These are phyloP conservation scores for Belgica antarctica DNA, from an alignment of 2,888 invertebrate species.

Conservation along the genomic window DNA sequence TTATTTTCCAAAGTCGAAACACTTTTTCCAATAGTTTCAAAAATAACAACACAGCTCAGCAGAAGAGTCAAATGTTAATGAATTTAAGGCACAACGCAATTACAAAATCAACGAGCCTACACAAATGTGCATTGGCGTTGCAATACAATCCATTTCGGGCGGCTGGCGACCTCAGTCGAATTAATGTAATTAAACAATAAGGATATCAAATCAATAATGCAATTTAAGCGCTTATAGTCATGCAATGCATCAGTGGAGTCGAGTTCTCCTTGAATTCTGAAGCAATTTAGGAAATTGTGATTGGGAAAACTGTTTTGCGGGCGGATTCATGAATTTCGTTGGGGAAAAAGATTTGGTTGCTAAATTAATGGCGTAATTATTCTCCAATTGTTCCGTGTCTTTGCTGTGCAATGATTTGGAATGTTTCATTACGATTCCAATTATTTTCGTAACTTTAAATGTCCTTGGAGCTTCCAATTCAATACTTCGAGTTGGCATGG, in stretches of 20 bases:
- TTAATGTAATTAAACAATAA: constrained; percentile 15
- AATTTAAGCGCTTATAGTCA: not conserved
- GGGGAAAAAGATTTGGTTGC: too few species aligned
- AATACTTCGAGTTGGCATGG: too few species aligned
- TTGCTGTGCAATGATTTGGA: too few species aligned
- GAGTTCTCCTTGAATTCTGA: not conserved
- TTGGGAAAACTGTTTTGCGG: too few species aligned
- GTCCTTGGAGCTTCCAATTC: too few species aligned
- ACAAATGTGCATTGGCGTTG: constrained; percentile 9
- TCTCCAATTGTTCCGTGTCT: too few species aligned
- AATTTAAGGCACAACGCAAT: not conserved
- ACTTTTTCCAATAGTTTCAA: constrained; percentile 2
- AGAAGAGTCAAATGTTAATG: constrained; percentile 21
- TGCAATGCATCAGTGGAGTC: not conserved
- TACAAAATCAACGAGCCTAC: not conserved
- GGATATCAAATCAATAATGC: constrained; percentile 23
- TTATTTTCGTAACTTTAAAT: too few species aligned
- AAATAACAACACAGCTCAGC: not conserved
- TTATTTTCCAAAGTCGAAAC: constrained; percentile 1
- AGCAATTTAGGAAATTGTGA: not conserved
- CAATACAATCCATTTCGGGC: not conserved
- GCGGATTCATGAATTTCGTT: too few species aligned
- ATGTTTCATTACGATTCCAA: too few species aligned
- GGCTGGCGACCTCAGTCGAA: too few species aligned
- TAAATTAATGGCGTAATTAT: too few species aligned